Conservation (phyloP, 1,140 invertebrate species). For the Leguminivora glycinivorella region DNA sequence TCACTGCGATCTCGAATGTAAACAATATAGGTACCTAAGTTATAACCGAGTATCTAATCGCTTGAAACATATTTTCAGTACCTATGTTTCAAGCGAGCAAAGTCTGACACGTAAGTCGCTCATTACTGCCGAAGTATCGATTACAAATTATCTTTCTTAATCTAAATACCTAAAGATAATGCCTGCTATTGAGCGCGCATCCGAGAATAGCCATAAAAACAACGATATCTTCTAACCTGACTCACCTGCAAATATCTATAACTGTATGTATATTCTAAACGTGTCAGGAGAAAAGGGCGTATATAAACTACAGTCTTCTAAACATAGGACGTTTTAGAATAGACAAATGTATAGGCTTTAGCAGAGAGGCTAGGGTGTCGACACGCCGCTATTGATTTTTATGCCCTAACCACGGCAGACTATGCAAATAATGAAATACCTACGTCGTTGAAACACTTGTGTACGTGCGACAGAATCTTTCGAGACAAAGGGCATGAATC, state of each 20-base stretch:
- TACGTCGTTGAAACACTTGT: slow-evolving; percentile 25
- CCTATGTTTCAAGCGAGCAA: background rate
- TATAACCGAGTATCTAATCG: background rate
- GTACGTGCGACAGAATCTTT: slow-evolving; percentile 18
- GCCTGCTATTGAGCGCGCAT: background rate
- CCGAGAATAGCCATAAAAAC: slow-evolving; percentile 14
- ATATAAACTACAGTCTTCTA: background rate
- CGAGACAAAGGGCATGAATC: slow-evolving; percentile 26
- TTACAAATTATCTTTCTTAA: slow-evolving; percentile 25
- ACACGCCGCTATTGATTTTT: slow-evolving; percentile 42
- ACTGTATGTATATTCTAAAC: background rate
- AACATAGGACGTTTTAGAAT: background rate
- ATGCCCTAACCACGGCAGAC: slow-evolving; percentile 41
- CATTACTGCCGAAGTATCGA: slow-evolving; percentile 16
- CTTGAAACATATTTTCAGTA: background rate
- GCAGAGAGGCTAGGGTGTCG: slow-evolving; percentile 15
- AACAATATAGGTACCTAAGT: background rate
- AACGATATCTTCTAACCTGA: slow-evolving; percentile 6
- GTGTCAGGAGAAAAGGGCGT: slow-evolving; percentile 1
- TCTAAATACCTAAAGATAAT: slow-evolving; percentile 14
- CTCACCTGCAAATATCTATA: slow-evolving; percentile 12
- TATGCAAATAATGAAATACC: slow-evolving; percentile 24
- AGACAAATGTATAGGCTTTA: background rate
- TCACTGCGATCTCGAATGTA: too few species aligned
- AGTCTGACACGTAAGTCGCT: slow-evolving; percentile 1